Percentiles rank a stretch among this genome's conserved stretches.
Evolutionary conservation across 2,888 invertebrate genomes (phyloP).

Genomic region (Pachliopta kotzebuea): DNA sequence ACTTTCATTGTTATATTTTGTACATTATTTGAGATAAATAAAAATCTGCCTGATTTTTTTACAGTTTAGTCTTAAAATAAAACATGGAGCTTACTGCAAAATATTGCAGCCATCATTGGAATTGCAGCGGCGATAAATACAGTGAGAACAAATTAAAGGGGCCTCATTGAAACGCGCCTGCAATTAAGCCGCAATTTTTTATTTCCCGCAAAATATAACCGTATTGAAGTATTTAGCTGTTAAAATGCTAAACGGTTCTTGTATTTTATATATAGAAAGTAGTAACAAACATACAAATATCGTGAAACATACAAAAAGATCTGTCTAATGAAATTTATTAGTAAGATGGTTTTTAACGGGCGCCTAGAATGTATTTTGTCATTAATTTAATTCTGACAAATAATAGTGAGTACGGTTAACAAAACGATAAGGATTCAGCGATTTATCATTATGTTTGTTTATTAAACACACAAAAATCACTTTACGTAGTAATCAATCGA

Average conservation of each 20-base stretch:
- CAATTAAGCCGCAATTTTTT: constrained; percentile 19
- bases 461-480: too few species aligned
- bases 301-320: too few species aligned
- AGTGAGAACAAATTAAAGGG: constrained; percentile 20
- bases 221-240: constrained; percentile 3
- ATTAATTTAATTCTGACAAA: too few species aligned
- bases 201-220: constrained; percentile 7
- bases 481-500: too few species aligned
- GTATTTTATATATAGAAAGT: background rate
- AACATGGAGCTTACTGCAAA: background rate
- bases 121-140: constrained; percentile 18
- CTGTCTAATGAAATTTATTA: too few species aligned
- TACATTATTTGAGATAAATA: background rate
- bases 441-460: too few species aligned
- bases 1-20: too few species aligned
- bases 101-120: constrained; percentile 6
- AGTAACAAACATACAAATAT: too few species aligned
- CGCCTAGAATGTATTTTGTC: too few species aligned
- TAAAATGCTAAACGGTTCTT: background rate
- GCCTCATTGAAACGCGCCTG: constrained; percentile 6
- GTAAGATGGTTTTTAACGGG: too few species aligned
- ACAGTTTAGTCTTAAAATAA: background rate
- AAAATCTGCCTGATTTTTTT: background rate
- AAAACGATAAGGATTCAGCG: too few species aligned
- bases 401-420: too few species aligned